Conservation (phyloP, 2,113 vertebrate species). For the Colistium nudipinnis region DNA sequence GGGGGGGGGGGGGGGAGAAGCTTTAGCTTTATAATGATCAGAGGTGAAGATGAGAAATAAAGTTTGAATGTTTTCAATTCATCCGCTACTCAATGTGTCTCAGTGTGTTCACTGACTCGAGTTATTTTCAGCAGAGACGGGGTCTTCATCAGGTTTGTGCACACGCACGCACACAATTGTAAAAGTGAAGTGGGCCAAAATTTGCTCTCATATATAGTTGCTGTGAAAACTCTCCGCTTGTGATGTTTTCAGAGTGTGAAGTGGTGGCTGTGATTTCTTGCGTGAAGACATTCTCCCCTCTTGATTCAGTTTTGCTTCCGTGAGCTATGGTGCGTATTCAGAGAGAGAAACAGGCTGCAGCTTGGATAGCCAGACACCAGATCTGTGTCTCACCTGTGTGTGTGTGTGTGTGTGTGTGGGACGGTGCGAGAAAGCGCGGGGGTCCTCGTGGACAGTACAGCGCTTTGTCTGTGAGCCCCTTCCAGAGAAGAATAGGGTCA, state of each 20-base stretch:
- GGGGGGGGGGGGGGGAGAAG: slow-evolving; percentile 64
- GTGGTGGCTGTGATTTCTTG: too few species aligned
- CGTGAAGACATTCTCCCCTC: too few species aligned
- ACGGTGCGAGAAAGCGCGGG: not conserved
- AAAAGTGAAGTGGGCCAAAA: too few species aligned
- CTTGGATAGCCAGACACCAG: too few species aligned
- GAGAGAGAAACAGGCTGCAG: too few species aligned
- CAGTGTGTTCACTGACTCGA: not conserved
- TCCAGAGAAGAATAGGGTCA: not conserved
- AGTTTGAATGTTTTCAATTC: slow-evolving; percentile 41
- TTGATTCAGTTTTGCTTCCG: too few species aligned
- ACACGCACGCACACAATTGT: too few species aligned
- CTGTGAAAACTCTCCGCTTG: too few species aligned
- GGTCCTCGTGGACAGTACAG: not conserved
- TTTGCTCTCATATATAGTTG: too few species aligned
- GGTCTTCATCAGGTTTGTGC: slow-evolving; percentile 6
- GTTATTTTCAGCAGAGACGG: slow-evolving; percentile 26
- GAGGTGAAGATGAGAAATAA: slow-evolving; percentile 61
- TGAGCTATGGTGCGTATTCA: too few species aligned
- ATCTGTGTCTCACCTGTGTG: not conserved
- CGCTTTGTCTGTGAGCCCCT: not conserved
- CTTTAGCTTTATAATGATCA: slow-evolving; percentile 68
- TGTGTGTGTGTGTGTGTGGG: not conserved
- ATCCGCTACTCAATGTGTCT: not conserved
- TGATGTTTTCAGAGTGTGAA: too few species aligned